phyloP scores from a whole-genome alignment of 2,797 vertebrate species.

The Acropternis orthonyx region DNA sequence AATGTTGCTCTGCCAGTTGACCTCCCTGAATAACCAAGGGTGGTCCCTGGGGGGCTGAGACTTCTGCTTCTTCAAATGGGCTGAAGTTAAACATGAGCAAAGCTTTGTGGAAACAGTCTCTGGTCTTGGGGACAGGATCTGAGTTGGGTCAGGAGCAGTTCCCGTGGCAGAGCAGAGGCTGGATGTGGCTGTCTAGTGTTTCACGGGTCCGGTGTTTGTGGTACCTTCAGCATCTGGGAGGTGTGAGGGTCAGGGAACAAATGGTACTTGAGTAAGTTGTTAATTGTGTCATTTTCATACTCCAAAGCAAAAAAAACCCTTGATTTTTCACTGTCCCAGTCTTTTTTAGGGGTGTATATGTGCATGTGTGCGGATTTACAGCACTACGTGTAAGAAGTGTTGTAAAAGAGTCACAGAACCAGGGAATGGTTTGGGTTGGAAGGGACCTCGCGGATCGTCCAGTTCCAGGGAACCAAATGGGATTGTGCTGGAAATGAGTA shows the following conservation, averaged over 20 bases:
- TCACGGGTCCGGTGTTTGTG: not conserved
- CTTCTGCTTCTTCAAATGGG: not conserved
- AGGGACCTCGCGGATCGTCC: not conserved
- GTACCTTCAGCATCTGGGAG: not conserved
- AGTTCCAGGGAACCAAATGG: not conserved
- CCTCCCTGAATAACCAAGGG: not conserved
- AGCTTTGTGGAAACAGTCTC: not conserved
- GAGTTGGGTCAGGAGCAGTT: not conserved
- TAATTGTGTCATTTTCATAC: too few relatives aligned
- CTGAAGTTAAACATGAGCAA: not conserved
- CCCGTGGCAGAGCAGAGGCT: not conserved
- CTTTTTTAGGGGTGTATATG: not conserved
- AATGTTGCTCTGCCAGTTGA: not conserved
- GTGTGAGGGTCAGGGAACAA: not conserved
- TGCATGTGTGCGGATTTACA: accelerated
- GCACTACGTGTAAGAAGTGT: accelerated
- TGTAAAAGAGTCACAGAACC: not conserved
- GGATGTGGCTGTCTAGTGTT: not conserved
- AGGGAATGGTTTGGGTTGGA: not conserved
- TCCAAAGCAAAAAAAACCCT: not conserved
- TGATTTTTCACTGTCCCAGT: not conserved
- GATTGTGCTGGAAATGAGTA: not conserved
- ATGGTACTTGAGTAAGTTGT: not conserved
- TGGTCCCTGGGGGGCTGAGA: not conserved
- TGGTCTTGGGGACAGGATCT: not conserved